Conservation (phyloP, 2,113 vertebrate species). For the Hemichromis elongatus region DNA sequence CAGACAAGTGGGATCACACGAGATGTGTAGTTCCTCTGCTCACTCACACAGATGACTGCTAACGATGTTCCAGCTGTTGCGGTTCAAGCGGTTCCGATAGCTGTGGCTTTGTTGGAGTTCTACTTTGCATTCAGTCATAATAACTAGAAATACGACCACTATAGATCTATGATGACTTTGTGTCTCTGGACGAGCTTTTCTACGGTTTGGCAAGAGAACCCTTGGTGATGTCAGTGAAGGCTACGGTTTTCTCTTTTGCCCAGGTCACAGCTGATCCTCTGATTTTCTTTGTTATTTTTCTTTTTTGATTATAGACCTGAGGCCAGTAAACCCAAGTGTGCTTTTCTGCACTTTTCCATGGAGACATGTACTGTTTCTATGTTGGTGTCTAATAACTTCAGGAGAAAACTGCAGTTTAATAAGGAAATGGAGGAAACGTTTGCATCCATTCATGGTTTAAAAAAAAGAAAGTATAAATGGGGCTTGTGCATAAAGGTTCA, state of each 20-base stretch:
- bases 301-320: background rate
- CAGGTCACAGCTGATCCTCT: background rate
- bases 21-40: background rate
- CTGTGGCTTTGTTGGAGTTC: background rate
- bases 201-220: fast-evolving
- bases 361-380: background rate
- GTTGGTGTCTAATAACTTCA: background rate
- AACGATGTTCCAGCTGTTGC: background rate
- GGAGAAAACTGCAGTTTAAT: too few species aligned
- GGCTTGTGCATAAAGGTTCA: background rate
- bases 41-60: background rate
- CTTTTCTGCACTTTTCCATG: background rate
- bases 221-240: fast-evolving
- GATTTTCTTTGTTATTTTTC: fast-evolving
- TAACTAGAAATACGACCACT: background rate
- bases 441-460: background rate
- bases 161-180: background rate
- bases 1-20: background rate
- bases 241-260: background rate
- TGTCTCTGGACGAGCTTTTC: background rate
- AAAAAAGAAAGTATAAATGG: background rate
- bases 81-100: background rate
- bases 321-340: background rate
- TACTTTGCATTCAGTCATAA: background rate
- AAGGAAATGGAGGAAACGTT: background rate